Evolutionary conservation across 2,113 vertebrate genomes (phyloP), one percentile per base, ranked within the genome.

Genomic region (Ancistrus triradiatus): DNA sequence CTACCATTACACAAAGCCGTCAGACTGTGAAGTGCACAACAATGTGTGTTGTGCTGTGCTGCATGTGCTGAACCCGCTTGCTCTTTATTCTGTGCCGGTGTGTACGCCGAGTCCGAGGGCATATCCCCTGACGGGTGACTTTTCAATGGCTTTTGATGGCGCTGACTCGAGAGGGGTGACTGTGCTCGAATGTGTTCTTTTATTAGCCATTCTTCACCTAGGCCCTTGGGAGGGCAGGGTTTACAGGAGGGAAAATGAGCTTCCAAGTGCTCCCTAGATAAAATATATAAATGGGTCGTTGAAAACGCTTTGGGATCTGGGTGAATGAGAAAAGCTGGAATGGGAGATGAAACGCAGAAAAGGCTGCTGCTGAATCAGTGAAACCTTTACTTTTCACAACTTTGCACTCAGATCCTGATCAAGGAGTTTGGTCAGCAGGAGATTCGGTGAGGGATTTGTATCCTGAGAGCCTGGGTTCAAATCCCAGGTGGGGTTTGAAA

Each of bases 131-230:
- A 19, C 19, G 60, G 15, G 64, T 50, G 64, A 57, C 44, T 58
- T 66, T 38, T 50, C 53, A 49, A 49, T 53, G 50, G 50, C 50
- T 64, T 55, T 55, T 64, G 62, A 64, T 66, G 35, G 53, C 17
- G 7, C 33, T 56, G 4, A 28, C 43, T 19, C 28, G 28, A 40
- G 52, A 49, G 13, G 21, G n/a, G 18, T 22, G 59, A 27, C 5
- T 27, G 52, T 25, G 42, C 42, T 57, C 2, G 10, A 56, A 35
- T 47, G 63, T 40, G 63, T 40, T 66, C 43, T 58, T 50, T 58
- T 31, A 49, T 64, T 56, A 58, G 53, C 44, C 31, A 14, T 42
- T 49, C 44, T 42, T 42, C 47, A 15, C 11, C 44, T 13, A 13
- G 44, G 13, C 22, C 52, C 63, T n/a, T 8, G 63, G 44, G 38